Evolutionary conservation across 1,140 invertebrate genomes (phyloP), one percentile per base, ranked within the genome.

Genomic region (Euwallacea similis): DNA sequence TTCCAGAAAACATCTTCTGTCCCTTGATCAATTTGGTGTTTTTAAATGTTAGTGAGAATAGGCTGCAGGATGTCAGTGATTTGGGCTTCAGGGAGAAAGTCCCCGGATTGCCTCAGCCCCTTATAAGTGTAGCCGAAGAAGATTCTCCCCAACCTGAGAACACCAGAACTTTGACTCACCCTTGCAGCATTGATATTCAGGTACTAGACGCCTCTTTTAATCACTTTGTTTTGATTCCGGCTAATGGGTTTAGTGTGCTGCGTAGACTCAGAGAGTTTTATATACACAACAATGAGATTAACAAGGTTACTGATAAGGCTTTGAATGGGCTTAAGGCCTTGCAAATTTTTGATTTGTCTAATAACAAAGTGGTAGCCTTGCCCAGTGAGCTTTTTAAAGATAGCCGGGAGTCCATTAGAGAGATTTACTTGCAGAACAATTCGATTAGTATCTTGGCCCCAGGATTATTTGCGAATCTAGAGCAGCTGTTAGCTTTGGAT

Each of bases 341-440:
- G 15, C 88, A 92, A 81, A 88, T 92, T 74, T 87, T 96, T 64
- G 92, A 96, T 83, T 83, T 96, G 53, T 94, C 93, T 7, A 90
- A 90, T 75, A 96, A 96, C 82, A 91, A 91, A 86, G 89, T 97
- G 53, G 91, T 94, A 2, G 91, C 93, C 33, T 82, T 97, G 68
- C 93, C 94, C n/a, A 87, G 90, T 42, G 90, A 91, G 74, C 82
- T 96, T 66, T 95, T 96, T 73, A 86, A 87, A 76, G 93, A 95
- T 79, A 87, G 88, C 71, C 85, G 87, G 9, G 88, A 89, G 66
- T 88, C 89, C 13, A 88, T 97, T 66, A 92, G 92, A 83, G 92
- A 95, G 84, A 88, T 96, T 73, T 90, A 93, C 79, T 81, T 96
- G 75, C 90, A 93, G 80, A 95, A 95, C 81, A 96, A 96, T 85